Percentiles rank a stretch among this genome's conserved stretches.
Conservation (phyloP, 2,113 vertebrate genomes). For the Mola mola region DNA sequence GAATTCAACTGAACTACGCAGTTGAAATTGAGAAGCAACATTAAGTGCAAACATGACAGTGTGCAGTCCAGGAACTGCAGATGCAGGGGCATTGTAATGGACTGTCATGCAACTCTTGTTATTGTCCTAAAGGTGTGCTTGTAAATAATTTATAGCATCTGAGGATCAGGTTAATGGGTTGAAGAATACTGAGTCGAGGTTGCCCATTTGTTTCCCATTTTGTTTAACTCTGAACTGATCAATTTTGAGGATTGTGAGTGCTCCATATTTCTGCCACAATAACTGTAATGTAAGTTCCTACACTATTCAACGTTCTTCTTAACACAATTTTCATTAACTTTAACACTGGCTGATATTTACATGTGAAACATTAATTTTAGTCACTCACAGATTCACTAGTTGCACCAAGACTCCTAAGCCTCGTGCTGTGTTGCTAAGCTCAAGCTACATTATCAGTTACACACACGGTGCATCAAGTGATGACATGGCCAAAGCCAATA, state of each 20-base stretch:
- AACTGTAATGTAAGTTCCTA: too few relatives aligned
- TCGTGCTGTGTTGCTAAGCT: conserved; percentile 24
- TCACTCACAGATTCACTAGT: not conserved
- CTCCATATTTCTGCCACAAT: too few relatives aligned
- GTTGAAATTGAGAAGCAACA: too few relatives aligned
- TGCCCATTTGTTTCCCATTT: not conserved
- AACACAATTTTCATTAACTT: too few relatives aligned
- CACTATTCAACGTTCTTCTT: too few relatives aligned
- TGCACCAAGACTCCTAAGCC: not conserved
- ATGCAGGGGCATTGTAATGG: too few relatives aligned
- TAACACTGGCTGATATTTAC: too few relatives aligned
- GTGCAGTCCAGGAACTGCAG: too few relatives aligned
- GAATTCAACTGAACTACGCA: too few relatives aligned
- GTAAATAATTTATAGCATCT: not conserved
- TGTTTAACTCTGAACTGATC: not conserved
- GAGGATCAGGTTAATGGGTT: not conserved
- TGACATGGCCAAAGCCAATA: conserved; percentile 39
- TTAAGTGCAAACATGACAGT: not conserved
- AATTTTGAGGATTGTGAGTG: not conserved
- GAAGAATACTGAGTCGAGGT: too few relatives aligned
- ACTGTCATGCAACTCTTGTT: not conserved
- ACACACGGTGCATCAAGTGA: conserved; percentile 22
- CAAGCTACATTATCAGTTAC: conserved; percentile 55
- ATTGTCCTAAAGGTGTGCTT: not conserved
- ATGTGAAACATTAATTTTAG: conserved; percentile 1